Percentiles rank a stretch among this genome's conserved stretches.
Evolutionary conservation across 2,113 vertebrate species (phyloP).

Genomic region (Mugil cephalus): DNA sequence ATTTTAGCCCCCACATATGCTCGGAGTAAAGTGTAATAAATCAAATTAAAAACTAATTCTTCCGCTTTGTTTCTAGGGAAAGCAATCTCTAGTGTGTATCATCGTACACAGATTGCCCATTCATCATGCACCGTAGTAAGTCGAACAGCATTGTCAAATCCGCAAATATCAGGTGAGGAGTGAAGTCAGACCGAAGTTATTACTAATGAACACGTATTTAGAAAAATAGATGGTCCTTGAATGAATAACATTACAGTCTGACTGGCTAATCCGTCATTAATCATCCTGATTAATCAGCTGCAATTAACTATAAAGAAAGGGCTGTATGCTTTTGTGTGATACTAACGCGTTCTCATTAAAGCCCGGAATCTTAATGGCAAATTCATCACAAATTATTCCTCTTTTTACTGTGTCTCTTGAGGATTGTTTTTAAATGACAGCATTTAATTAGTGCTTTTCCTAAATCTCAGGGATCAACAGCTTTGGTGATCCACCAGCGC

Average conservation of each 20-base stretch:
- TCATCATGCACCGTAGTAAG: constrained; percentile 74
- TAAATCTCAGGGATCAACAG: neutral
- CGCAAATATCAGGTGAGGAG: constrained; percentile 55
- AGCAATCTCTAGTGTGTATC: constrained; percentile 73
- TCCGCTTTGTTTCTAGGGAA: constrained; percentile 71
- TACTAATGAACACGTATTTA: constrained; percentile 66
- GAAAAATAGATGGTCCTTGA: constrained; percentile 58
- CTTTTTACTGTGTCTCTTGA: constrained; percentile 2
- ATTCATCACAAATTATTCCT: constrained; percentile 23
- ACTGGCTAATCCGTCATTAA: constrained; percentile 54
- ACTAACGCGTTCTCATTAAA: constrained; percentile 25
- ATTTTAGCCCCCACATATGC: constrained; percentile 69
- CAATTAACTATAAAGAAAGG: constrained; percentile 50
- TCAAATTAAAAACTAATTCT: constrained; percentile 82
- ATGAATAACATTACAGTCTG: constrained; percentile 60
- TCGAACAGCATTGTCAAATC: constrained; percentile 62
- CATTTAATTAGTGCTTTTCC: constrained; percentile 17
- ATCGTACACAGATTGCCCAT: constrained; percentile 63
- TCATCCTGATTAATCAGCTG: constrained; percentile 63
- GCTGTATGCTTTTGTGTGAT: constrained; percentile 34
- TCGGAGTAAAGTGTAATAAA: constrained; percentile 79
- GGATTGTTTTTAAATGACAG: constrained; percentile 27
- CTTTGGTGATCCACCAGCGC: too few relatives aligned
- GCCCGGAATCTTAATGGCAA: constrained; percentile 20
- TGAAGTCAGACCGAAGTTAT: constrained; percentile 42